Base-by-base conservation (phyloP, 2,888 invertebrate species). In the Agrochola circellaris region DNA sequence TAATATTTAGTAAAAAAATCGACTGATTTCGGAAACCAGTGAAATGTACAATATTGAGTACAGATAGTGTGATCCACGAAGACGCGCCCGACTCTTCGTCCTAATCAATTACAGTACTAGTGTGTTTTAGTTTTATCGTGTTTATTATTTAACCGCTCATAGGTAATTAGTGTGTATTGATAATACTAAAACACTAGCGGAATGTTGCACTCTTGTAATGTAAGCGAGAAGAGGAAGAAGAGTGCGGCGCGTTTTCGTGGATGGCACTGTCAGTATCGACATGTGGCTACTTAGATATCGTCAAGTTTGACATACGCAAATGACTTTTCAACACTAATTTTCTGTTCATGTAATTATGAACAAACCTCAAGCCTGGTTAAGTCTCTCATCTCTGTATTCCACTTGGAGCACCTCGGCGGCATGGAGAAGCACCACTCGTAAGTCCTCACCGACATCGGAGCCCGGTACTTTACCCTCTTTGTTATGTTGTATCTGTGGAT, bases 401-500 rank as follows among this genome's bases (percentile, higher is more conserved):
- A 98, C 90, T 97, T 97, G 65, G 98, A 98, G 92, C 98, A 98
- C 82, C 98, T 96, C n/a, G 98, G 98, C 11, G 98, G 98, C 90
- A 98, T 97, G 81, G 98, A 97, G 90, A 98, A 94, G 90, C 98
- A 98, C 98, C 98, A 98, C 87, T 97, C 97, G 92, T 98, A 98
- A 3, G 98, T 97, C 82, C 98, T 97, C 69, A 98, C 97, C 7
- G 97, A 95, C 93, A 98, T 97, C 70, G 98, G 98, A 78, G 98
- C 97, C 58, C 97, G 97, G 88, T 97, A 97, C 87, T 97, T 97
- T 75, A 97, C 97, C 73, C 97, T 95, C 79, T 97, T 97, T 38
- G 97, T 97, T 86, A 97, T 97, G 80, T 97, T 97, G 94, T 98
- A 98, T 87, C 98, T 98, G 96, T 30, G 95, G 93, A 73, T 67